These are phyloP conservation scores for Tyrannus savana DNA, from an alignment of 2,113 vertebrate genomes.

Conservation along the genomic window DNA sequence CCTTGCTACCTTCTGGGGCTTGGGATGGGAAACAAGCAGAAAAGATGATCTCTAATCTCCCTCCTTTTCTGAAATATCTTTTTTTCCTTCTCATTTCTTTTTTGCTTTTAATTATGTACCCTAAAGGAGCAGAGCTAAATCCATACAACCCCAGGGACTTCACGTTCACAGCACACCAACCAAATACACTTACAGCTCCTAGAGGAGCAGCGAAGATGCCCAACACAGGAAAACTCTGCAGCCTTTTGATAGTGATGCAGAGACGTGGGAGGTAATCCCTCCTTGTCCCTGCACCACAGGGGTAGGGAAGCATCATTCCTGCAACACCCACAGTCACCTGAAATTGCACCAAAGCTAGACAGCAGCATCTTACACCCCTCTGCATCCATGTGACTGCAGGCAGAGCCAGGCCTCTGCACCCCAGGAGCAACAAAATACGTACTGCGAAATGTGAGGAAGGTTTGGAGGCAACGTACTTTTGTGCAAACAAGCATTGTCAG, in stretches of 20 bases:
- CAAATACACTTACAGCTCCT: background rate
- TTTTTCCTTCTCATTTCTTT: background rate
- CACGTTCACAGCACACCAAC: background rate
- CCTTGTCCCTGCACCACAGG: background rate
- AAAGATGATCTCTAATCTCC: background rate
- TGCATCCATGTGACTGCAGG: fast-evolving
- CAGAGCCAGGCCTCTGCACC: background rate
- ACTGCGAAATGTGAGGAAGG: background rate
- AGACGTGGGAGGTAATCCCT: fast-evolving
- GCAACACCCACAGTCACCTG: background rate
- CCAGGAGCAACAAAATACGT: background rate
- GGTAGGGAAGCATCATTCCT: background rate
- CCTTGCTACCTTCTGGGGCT: background rate
- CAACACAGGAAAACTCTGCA: background rate
- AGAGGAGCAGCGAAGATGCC: background rate
- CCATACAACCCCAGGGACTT: background rate
- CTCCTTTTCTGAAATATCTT: background rate
- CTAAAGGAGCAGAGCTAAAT: background rate
- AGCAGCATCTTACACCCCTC: background rate
- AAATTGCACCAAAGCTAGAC: background rate
- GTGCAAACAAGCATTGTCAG: background rate
- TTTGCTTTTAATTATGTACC: background rate
- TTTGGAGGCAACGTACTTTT: background rate
- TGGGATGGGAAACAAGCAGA: background rate
- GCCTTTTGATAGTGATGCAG: background rate